A percentile compares a stretch with the other conserved stretches of the same genome.
Conservation (phyloP, 2,113 vertebrate genomes). For the Myrmecophaga tridactyla region DNA sequence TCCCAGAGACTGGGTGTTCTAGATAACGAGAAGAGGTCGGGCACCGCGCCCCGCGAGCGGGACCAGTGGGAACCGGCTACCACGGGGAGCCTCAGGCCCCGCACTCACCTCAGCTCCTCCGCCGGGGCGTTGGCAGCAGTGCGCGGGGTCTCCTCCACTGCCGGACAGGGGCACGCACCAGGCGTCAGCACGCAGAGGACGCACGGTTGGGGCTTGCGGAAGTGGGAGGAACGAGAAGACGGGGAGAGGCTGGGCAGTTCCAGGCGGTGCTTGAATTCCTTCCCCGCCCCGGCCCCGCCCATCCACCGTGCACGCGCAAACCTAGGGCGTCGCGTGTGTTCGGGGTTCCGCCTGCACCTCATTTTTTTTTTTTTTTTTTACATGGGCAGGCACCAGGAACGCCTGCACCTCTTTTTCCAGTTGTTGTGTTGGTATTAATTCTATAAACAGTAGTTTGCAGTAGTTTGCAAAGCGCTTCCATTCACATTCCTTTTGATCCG, state of each 20-base stretch:
- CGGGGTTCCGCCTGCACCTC: fast-evolving
- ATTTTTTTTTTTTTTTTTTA: no score
- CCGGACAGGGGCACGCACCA: constrained; percentile 76
- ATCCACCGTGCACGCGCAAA: background rate
- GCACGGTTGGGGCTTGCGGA: constrained; percentile 58
- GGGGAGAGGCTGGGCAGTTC: background rate
- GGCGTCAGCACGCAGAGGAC: constrained; percentile 74
- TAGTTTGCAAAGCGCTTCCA: background rate
- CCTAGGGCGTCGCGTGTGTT: fast-evolving
- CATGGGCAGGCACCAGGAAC: no score
- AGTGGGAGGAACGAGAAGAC: constrained; percentile 46
- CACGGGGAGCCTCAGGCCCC: constrained; percentile 59
- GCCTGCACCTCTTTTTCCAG: fast-evolving
- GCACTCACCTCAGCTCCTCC: constrained; percentile 78
- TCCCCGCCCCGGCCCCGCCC: fast-evolving
- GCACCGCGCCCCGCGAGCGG: background rate
- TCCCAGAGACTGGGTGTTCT: background rate
- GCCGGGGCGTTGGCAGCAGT: constrained; percentile 79
- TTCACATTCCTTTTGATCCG: background rate
- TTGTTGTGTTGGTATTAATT: background rate
- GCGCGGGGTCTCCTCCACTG: constrained; percentile 76
- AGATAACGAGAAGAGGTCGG: background rate
- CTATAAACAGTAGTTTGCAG: background rate
- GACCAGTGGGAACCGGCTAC: fast-evolving
- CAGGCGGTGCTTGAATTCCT: background rate